Conservation (phyloP, 1,140 invertebrate genomes). For the Leptinotarsa lineolata region DNA sequence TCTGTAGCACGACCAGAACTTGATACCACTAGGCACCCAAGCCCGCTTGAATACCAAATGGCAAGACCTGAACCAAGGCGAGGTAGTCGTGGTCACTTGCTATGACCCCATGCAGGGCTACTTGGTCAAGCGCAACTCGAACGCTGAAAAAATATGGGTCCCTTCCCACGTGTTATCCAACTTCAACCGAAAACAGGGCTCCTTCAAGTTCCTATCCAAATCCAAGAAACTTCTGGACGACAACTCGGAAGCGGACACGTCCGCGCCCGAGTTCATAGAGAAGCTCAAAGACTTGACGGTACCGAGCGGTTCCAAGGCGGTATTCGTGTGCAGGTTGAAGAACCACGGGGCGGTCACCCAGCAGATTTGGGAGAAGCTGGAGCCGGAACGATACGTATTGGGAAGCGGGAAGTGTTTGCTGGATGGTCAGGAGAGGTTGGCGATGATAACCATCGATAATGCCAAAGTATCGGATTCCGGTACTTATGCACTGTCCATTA, state of each 20-base stretch:
- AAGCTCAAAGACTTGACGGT: conserved; percentile 45
- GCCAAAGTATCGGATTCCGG: conserved; percentile 65
- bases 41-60: conserved; percentile 61
- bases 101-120: conserved; percentile 58
- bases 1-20: conserved; percentile 50
- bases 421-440: conserved; percentile 59
- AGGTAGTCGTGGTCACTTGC: conserved; percentile 58
- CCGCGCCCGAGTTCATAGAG: conserved; percentile 50
- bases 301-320: conserved; percentile 20
- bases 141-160: conserved; percentile 65
- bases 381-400: conserved; percentile 60
- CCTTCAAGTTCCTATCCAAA: conserved; percentile 59
- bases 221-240: conserved; percentile 48
- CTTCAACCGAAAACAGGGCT: conserved; percentile 64
- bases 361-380: conserved; percentile 64
- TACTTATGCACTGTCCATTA: conserved; percentile 65
- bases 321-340: conserved; percentile 49
- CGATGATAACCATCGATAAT: conserved; percentile 60
- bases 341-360: conserved; percentile 46
- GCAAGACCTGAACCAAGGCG: conserved; percentile 60
- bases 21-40: conserved; percentile 61
- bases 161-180: conserved; percentile 65
- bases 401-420: conserved; percentile 59
- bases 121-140: conserved; percentile 52
- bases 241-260: conserved; percentile 44